Percentiles rank a stretch among this genome's conserved stretches.
Conservation (phyloP, 2,888 invertebrate species). For the Lagria hirta region DNA sequence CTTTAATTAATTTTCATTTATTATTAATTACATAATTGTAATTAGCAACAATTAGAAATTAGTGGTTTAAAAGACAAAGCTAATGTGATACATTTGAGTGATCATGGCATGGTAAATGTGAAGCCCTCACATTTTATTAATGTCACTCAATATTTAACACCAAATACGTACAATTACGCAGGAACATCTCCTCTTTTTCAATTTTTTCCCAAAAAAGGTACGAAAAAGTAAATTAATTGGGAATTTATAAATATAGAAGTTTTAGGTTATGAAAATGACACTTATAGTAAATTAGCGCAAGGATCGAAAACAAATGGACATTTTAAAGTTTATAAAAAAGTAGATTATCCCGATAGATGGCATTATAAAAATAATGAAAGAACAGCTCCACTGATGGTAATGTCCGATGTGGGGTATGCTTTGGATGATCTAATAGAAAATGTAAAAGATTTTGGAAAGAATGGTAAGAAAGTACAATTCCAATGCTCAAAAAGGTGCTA, state of each 20-base stretch:
- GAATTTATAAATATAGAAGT: constrained; percentile 6
- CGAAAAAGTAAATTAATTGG: constrained; percentile 6
- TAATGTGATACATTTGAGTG: constrained; percentile 70
- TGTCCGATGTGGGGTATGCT: constrained; percentile 64
- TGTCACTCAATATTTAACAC: constrained; percentile 57
- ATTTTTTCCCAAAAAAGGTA: constrained; percentile 62
- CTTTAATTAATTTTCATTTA: no score
- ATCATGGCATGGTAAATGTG: constrained; percentile 70
- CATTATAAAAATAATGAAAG: constrained; percentile 63
- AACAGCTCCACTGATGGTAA: constrained; percentile 62
- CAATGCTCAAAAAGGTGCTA: constrained; percentile 49
- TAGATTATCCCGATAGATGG: constrained; percentile 63
- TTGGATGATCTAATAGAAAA: constrained; percentile 59
- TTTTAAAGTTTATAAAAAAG: constrained; percentile 62
- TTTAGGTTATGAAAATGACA: constrained; percentile 54
- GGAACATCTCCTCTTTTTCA: constrained; percentile 62
- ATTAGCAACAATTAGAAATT: constrained; percentile 55
- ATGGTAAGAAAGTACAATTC: no score
- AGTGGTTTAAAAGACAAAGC: constrained; percentile 57
- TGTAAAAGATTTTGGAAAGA: constrained; percentile 39
- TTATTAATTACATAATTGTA: constrained; percentile 15
- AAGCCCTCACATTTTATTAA: constrained; percentile 59
- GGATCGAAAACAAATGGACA: constrained; percentile 51
- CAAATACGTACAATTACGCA: constrained; percentile 55
- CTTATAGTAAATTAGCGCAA: constrained; percentile 56